Evolutionary conservation across 1,140 invertebrate species (phyloP).

Genomic region (honey bee (Apis mellifera)): DNA sequence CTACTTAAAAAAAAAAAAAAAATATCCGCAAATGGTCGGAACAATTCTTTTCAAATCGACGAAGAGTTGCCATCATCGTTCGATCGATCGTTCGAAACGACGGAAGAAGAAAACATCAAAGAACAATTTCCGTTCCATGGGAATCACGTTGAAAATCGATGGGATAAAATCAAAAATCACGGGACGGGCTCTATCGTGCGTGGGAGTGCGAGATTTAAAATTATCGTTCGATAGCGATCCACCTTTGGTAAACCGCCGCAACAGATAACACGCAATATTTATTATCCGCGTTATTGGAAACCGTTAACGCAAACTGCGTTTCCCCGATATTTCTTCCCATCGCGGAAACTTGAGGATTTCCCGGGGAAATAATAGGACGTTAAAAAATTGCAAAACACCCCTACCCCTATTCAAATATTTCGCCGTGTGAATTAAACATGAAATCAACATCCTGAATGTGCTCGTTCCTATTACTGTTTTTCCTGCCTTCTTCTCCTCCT

Average conservation of each 20-base stretch:
- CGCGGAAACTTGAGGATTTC: conserved; percentile 13
- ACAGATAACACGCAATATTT: conserved; percentile 37
- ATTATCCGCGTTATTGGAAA: conserved; percentile 35
- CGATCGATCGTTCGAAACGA: not conserved
- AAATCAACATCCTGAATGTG: conserved; percentile 12
- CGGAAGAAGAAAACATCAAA: no score
- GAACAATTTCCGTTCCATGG: not conserved
- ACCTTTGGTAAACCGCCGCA: conserved; percentile 3
- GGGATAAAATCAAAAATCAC: not conserved
- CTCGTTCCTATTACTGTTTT: not conserved
- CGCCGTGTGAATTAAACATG: conserved; percentile 33
- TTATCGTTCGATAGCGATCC: not conserved
- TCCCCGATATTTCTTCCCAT: conserved; percentile 26
- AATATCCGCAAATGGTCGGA: not conserved
- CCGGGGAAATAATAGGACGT: conserved; percentile 14
- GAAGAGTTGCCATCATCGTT: not conserved
- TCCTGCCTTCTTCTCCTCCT: not conserved
- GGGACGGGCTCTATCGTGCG: not conserved
- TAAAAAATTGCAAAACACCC: conserved; percentile 13
- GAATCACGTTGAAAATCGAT: no score
- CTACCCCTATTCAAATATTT: not conserved
- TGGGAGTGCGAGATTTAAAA: not conserved
- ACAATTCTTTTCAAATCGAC: not conserved
- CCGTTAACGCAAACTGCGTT: conserved; percentile 30
- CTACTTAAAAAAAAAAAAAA: not conserved